Evolutionary conservation across 1,140 invertebrate genomes (phyloP), one percentile per base, ranked within the genome.

Genomic region (Leptinotarsa texana): DNA sequence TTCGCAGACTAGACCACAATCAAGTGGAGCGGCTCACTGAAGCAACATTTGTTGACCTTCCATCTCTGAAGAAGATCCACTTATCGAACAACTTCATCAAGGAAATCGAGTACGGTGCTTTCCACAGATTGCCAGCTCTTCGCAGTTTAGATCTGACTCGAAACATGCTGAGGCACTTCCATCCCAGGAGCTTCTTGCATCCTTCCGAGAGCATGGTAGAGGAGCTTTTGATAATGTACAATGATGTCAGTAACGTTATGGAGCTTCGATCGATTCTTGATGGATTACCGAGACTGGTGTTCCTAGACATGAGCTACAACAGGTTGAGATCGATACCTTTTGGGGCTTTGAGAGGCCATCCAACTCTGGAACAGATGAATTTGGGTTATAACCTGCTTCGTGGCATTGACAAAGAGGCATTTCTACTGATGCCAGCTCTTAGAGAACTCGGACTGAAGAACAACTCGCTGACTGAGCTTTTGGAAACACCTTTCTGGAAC

Each of bases 121-220:
- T 96, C 81, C 90, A 95, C 80, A 88, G 92, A 78, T 89, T 95
- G 1, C 93, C 94, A 0, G 86, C 88, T 42, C 84, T 96, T 62
- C 89, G 91, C 79, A 89, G 89, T 1, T 85, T 96, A 2, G 92
- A 95, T 82, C 85, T 96, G 72, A 94, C 92, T 83, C 89, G 92
- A 74, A 96, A 96, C 85, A 85, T 89, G 18, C 89, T 96, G n/a
- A 88, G 90, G 24, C 88, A 91, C 72, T 90, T 96, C 42, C 93
- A 95, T 81, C 92, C 93, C 1, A 92, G 95, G 80, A 92, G 93
- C 75, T 93, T 95, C 84, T 86, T 93, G 2, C 93, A 93, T 75
- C 87, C 90, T 62, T 90, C 89, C 0, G 89, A 89, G 6, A 92
- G 89, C 78, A 89, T 89, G 11, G 86, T 96, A 24, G 94, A 95